phyloP scores from a whole-genome alignment of 2,888 invertebrate genomes.

The Acleris laterana region DNA sequence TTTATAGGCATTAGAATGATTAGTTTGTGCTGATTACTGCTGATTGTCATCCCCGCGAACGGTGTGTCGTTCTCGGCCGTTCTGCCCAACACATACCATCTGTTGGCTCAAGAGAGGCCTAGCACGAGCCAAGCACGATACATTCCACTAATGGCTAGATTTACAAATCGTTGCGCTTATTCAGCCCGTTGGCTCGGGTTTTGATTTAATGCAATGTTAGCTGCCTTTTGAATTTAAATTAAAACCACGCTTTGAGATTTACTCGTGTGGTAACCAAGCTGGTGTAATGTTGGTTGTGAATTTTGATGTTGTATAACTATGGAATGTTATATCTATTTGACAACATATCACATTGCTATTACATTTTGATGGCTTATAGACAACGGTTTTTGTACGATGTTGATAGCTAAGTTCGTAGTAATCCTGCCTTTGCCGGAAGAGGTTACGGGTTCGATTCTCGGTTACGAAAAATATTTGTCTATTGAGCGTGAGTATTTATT shows the following conservation, averaged over 20 bases:
- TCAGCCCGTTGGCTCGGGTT: conserved; percentile 48
- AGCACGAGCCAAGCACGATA: conserved; percentile 58
- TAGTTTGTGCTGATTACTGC: no score
- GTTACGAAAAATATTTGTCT: no score
- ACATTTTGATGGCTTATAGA: no score
- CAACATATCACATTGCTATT: no score
- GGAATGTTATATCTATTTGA: neutral
- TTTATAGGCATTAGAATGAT: no score
- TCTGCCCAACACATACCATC: conserved; percentile 57
- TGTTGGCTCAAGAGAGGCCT: conserved; percentile 57
- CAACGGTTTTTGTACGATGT: no score
- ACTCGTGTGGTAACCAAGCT: conserved; percentile 29
- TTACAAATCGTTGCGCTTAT: conserved; percentile 65
- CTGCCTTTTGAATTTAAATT: conserved; percentile 39
- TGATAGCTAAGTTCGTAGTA: no score
- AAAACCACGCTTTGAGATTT: conserved; percentile 34
- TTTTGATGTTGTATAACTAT: conserved; percentile 18
- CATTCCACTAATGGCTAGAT: conserved; percentile 66
- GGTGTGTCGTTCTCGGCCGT: conserved; percentile 40
- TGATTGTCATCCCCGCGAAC: neutral
- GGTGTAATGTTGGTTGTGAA: neutral
- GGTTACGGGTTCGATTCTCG: no score
- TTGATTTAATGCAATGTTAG: conserved; percentile 44
- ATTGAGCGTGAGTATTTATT: no score
- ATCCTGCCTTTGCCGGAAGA: no score